Evolutionary conservation across 1,140 invertebrate genomes (phyloP), one percentile per base, ranked within the genome.

Genomic region (Plectrocnemia conspersa): DNA sequence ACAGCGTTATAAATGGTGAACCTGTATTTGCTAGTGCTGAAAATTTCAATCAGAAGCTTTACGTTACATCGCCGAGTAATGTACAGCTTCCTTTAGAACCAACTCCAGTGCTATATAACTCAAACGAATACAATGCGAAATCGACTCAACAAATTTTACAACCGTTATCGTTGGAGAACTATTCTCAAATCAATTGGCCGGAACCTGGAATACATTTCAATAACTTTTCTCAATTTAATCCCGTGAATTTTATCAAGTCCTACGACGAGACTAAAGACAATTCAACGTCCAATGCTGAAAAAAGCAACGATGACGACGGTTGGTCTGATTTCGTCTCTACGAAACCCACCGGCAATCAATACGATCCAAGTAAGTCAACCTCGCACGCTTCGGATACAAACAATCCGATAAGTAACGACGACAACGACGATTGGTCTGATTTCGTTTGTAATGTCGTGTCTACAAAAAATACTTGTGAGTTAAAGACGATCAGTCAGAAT

Each of bases 141-240:
- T 68, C 67, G 23, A 61, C 64, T n/a, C 66, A 64, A 21, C 74
- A 76, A 67, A 76, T 76, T 55, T 60, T 76, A 49, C 71, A 76
- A 56, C 74, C 74, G 5, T 57, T 74, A 19, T 72, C 72, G 1
- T 63, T 76, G 54, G 74, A 76, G 61, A 71, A 71, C 58, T 73
- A 66, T 55, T 77, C 78, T 0, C 73, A 77, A 57, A 82, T 83
- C 15, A 79, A 81, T 62, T 84, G 82, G 82, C 81, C 81, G 13
- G 79, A 81, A 63, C 78, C 80, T 5, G 81, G 77, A 40, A 79
- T 82, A 47, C 77, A 80, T 61, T 75, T 80, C n/a, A 80, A 82
- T 63, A 81, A 83, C 64, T 66, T 83, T 32, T 78, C 77, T 1
- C 65, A 76, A 35, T 79, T 82, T 54, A 76, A 76, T 66, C 74